phyloP scores from a whole-genome alignment of 2,113 vertebrate genomes.

The Cromileptes altivelis region DNA sequence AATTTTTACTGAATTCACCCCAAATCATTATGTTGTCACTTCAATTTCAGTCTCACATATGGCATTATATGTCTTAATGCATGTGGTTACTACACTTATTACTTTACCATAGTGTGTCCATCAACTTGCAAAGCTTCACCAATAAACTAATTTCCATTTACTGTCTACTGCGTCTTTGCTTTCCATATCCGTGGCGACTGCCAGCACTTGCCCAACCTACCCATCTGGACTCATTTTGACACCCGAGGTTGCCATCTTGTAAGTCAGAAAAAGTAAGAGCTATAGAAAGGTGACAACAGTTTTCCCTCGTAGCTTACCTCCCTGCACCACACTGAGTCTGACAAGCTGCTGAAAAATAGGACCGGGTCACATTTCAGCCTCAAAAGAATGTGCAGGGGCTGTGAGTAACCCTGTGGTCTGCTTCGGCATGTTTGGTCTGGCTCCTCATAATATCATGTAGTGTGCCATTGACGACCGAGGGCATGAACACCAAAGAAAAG shows the following conservation, averaged over 20 bases:
- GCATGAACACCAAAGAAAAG: slow-evolving; percentile 78
- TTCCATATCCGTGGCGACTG: slow-evolving; percentile 49
- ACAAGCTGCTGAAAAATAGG: slow-evolving; percentile 85
- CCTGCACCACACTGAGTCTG: slow-evolving; percentile 79
- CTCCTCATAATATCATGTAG: slow-evolving; percentile 78
- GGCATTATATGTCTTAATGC: slow-evolving; percentile 51
- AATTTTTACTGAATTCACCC: slow-evolving; percentile 61
- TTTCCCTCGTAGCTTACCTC: slow-evolving; percentile 79
- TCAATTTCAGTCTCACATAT: slow-evolving; percentile 66
- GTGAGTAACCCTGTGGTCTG: slow-evolving; percentile 82
- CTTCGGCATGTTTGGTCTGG: slow-evolving; percentile 82
- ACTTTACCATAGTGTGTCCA: slow-evolving; percentile 61
- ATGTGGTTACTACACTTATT: slow-evolving; percentile 68
- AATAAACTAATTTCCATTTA: slow-evolving; percentile 73
- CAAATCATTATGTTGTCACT: slow-evolving; percentile 77
- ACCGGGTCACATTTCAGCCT: slow-evolving; percentile 79
- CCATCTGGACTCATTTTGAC: slow-evolving; percentile 66
- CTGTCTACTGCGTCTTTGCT: slow-evolving; percentile 57
- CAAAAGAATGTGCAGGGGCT: slow-evolving; percentile 81
- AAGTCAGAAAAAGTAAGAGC: slow-evolving; percentile 69
- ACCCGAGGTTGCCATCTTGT: slow-evolving; percentile 64
- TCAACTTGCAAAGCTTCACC: slow-evolving; percentile 64
- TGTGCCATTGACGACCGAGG: slow-evolving; percentile 76
- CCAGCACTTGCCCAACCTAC: slow-evolving; percentile 46
- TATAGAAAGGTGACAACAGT: slow-evolving; percentile 82